phyloP scores from a whole-genome alignment of 2,888 invertebrate genomes.

The Leucania comma region DNA sequence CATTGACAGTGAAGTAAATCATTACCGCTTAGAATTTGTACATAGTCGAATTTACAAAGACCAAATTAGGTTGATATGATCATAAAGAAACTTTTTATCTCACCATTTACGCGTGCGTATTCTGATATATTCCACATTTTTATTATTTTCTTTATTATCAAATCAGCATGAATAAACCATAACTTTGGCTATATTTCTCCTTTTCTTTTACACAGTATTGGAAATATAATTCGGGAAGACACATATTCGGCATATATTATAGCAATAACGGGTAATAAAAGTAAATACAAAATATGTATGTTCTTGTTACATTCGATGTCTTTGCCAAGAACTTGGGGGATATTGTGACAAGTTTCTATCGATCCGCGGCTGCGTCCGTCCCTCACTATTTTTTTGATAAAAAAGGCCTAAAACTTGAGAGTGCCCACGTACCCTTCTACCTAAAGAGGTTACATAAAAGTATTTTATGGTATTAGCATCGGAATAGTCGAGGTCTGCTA shows the following conservation, averaged over 20 bases:
- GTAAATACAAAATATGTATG: slow-evolving; percentile 41
- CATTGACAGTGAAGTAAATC: background rate
- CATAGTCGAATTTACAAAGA: slow-evolving; percentile 3
- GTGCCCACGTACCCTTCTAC: slow-evolving; percentile 42
- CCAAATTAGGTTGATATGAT: slow-evolving; percentile 20
- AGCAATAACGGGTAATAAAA: slow-evolving; percentile 54
- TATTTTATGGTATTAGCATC: slow-evolving; percentile 60
- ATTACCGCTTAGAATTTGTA: background rate
- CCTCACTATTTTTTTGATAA: slow-evolving; percentile 36
- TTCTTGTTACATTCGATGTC: slow-evolving; percentile 7
- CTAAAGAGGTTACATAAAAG: slow-evolving; percentile 47
- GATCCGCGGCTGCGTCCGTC: slow-evolving; percentile 18
- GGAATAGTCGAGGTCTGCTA: slow-evolving; percentile 34
- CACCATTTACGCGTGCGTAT: slow-evolving; percentile 32
- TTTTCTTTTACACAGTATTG: slow-evolving; percentile 35
- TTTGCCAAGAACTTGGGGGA: slow-evolving; percentile 17
- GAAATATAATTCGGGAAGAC: slow-evolving; percentile 28
- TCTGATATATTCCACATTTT: slow-evolving; percentile 46
- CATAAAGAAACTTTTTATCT: slow-evolving; percentile 32
- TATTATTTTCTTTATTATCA: slow-evolving; percentile 56
- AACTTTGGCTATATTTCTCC: slow-evolving; percentile 28
- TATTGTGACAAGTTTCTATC: slow-evolving; percentile 29
- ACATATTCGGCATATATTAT: slow-evolving; percentile 49
- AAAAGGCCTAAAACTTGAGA: slow-evolving; percentile 40
- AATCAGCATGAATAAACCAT: slow-evolving; percentile 53